Evolutionary conservation across 2,888 invertebrate genomes (phyloP).

Genomic region (Drepanosiphum platanoidis): DNA sequence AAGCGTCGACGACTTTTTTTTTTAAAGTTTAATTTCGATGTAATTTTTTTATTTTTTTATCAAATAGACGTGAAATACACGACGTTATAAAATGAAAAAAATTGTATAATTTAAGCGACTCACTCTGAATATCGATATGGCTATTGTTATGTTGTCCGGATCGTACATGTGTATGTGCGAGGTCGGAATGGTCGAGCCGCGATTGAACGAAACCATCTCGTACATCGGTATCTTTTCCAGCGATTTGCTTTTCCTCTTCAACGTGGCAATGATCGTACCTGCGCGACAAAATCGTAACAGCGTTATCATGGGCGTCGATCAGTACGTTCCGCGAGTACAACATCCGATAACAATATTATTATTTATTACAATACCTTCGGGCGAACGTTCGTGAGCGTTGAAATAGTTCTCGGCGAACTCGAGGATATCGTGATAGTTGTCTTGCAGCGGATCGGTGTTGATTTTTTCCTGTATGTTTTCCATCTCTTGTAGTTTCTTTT

Average conservation of each 20-base stretch:
- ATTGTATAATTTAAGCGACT: conserved; percentile 66
- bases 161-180: conserved; percentile 96
- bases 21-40: too few relatives aligned
- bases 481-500: conserved; percentile 85
- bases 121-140: conserved; percentile 90
- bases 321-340: too few relatives aligned
- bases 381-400: conserved; percentile 86
- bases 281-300: conserved; percentile 36
- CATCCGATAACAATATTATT: too few relatives aligned
- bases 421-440: conserved; percentile 81
- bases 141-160: conserved; percentile 89
- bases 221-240: conserved; percentile 86
- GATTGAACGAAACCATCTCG: conserved; percentile 91
- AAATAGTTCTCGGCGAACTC: conserved; percentile 95
- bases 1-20: too few relatives aligned
- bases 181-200: conserved; percentile 87
- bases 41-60: too few relatives aligned
- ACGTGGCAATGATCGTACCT: conserved; percentile 82
- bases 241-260: conserved; percentile 82
- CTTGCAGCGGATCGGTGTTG: conserved; percentile 70
- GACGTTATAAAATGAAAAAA: not conserved
- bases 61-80: too few relatives aligned
- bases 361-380: conserved; percentile 73
- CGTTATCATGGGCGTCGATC: too few relatives aligned
- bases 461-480: conserved; percentile 71